Evolutionary conservation across 1,140 invertebrate species (phyloP).

Genomic region (Bombus superbus): DNA sequence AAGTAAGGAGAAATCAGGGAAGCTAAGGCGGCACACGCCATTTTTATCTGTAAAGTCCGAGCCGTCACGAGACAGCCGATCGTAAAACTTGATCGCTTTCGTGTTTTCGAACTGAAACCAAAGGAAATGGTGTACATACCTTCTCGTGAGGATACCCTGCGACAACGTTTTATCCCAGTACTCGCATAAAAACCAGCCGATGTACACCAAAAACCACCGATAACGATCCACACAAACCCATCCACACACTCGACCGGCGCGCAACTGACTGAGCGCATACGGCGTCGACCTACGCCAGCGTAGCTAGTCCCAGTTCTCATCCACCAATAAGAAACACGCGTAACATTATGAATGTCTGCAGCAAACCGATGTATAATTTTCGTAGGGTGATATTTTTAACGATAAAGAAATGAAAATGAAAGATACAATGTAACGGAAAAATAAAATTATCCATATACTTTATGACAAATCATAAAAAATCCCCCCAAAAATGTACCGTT

Average conservation of each 20-base stretch:
- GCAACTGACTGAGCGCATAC: conserved; percentile 74
- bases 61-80: conserved; percentile 57
- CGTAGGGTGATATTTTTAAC: neutral
- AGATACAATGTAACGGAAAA: neutral
- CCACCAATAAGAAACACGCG: conserved; percentile 18
- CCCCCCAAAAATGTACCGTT: neutral
- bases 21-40: conserved; percentile 73
- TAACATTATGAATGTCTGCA: conserved; percentile 20
- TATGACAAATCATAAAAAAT: neutral
- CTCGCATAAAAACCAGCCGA: conserved; percentile 74
- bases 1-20: conserved; percentile 22
- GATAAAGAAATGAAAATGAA: neutral
- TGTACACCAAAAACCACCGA: conserved; percentile 69
- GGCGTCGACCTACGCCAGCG: conserved; percentile 67
- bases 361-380: neutral
- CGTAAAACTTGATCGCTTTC: conserved; percentile 41
- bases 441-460: neutral
- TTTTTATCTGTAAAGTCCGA: conserved; percentile 74
- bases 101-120: conserved; percentile 44
- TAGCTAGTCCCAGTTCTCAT: conserved; percentile 61
- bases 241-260: conserved; percentile 78
- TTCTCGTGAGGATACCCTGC: conserved; percentile 69
- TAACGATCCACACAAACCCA: conserved; percentile 67
- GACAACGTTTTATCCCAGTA: conserved; percentile 67
- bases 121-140: conserved; percentile 65